phyloP scores from a whole-genome alignment of 2,797 vertebrate genomes.

The Pseudochaenichthys georgianus region DNA sequence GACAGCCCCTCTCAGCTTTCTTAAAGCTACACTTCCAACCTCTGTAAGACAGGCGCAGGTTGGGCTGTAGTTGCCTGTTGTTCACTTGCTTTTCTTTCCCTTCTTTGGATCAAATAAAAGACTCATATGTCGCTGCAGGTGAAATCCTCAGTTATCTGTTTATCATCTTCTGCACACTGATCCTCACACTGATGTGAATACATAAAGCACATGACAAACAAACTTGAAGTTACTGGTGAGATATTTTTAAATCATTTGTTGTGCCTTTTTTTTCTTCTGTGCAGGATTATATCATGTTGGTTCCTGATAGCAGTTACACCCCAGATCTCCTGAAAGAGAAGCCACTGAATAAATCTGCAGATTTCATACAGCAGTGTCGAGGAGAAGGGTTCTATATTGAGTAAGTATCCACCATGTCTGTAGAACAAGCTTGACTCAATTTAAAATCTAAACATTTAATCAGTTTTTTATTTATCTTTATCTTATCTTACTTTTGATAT shows the following conservation, averaged over 20 bases:
- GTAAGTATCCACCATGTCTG: constrained; percentile 82
- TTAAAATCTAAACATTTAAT: constrained; percentile 15
- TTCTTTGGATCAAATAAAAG: constrained; percentile 12
- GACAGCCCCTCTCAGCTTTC: constrained; percentile 58
- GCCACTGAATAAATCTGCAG: constrained; percentile 88
- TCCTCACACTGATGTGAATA: constrained; percentile 7
- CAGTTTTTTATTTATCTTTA: not conserved
- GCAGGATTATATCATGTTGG: constrained; percentile 89
- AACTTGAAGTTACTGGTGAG: not conserved
- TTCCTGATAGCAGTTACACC: constrained; percentile 88
- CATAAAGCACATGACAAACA: constrained; percentile 10
- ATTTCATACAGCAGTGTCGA: constrained; percentile 91
- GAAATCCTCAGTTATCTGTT: constrained; percentile 13
- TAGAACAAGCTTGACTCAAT: constrained; percentile 7
- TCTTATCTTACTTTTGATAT: too few relatives aligned
- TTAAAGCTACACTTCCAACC: constrained; percentile 42
- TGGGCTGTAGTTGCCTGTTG: constrained; percentile 25
- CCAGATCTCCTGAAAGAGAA: constrained; percentile 88
- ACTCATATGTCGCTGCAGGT: not conserved
- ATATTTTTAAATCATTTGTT: constrained; percentile 22
- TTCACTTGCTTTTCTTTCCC: constrained; percentile 28
- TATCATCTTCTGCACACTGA: not conserved
- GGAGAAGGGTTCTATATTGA: constrained; percentile 90
- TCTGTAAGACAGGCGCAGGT: constrained; percentile 20
- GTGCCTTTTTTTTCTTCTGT: constrained; percentile 64